Base-by-base conservation (phyloP, 2,113 vertebrate genomes). In the Mugil cephalus region DNA sequence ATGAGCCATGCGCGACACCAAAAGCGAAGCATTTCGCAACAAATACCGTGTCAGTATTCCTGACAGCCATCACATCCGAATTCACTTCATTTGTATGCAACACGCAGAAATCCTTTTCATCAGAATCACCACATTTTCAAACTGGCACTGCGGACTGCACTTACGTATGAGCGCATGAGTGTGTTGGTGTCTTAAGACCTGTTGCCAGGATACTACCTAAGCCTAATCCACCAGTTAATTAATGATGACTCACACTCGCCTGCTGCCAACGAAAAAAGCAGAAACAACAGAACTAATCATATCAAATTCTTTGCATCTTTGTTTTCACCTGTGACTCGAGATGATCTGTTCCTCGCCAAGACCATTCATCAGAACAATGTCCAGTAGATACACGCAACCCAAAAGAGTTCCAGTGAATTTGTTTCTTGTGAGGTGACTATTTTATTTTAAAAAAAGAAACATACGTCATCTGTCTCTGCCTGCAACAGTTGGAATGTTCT, bases 181-280 rank as follows among this genome's bases (percentile, higher is more conserved):
- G 19, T 35, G 70, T 35, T 17, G 51, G 15, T 50, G 60, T 72
- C 47, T 73, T 66, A 45, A 80, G 56, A 81, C 51, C 60, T 79
- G 85, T 79, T 88, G 85, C 80, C 74, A 79, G 75, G 87, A 87
- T 62, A 87, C 81, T 7, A 47, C 62, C 58, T 43, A 60, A 67
- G 55, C 59, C 36, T 63, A 78, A 85, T 52, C 76, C 45, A 10
- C 17, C 69, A 53, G 65, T 61, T 83, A 82, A 89, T 79, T 75
- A 83, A 79, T 74, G 38, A 72, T 84, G 72, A 81, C 62, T 64
- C 52, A 58, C 56, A 59, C 14, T 48, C 40, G 24, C 64, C 46
- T 18, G 59, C 60, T 43, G 51, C 42, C 24, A 30, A 30, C 24
- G 24, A 62, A 52, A 60, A 46, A 60, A 15, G 15, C 7, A 19